Base-by-base conservation (phyloP, 1,140 invertebrate genomes). In the Harpegnathos saltator region DNA sequence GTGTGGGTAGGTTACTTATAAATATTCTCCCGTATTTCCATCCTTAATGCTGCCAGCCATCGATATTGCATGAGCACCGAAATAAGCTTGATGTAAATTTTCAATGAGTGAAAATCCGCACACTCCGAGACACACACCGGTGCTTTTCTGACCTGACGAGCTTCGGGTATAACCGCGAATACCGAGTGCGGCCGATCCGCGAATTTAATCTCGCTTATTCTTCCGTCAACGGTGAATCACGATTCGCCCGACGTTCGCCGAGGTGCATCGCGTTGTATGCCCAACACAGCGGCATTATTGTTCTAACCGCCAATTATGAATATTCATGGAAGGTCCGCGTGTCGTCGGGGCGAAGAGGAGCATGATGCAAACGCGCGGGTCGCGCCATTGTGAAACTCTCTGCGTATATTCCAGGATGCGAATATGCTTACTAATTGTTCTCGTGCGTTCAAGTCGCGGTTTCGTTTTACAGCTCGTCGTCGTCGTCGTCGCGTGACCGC, bases 381-480 rank as follows among this genome's bases (percentile, higher is more conserved):
- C 15, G 12, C 17, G 3, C 61, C 54, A 85, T 81, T 86, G 85
- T 84, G 77, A 85, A 84, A 85, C 48, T 50, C 50, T 33, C 83
- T 71, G 71, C 63, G 66, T 50, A 56, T 17, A n/a, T 63, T 12
- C 29, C 58, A 33, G 33, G 75, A 84, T 80, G 84, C 84, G 84
- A 86, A 86, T 86, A 84, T 72, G 83, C 84, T 84, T 80, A 86
- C 81, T 56, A 80, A 86, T 86, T 84, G 77, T 80, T 84, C 69
- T 26, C 44, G n/a, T 33, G 44, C 62, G 33, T 80, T 65, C 3
- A 84, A 85, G 56, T 84, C 33, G 44, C 17, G 80, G 61, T 59
- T 4, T n/a, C n/a, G 65, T 69, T 80, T 80, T 26, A 58, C 33
- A 56, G 26, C 9, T 59, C 29, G 15, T 29, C 33, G 50, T n/a